Base-by-base conservation (phyloP, 2,888 invertebrate species). In the Allacma fusca region DNA sequence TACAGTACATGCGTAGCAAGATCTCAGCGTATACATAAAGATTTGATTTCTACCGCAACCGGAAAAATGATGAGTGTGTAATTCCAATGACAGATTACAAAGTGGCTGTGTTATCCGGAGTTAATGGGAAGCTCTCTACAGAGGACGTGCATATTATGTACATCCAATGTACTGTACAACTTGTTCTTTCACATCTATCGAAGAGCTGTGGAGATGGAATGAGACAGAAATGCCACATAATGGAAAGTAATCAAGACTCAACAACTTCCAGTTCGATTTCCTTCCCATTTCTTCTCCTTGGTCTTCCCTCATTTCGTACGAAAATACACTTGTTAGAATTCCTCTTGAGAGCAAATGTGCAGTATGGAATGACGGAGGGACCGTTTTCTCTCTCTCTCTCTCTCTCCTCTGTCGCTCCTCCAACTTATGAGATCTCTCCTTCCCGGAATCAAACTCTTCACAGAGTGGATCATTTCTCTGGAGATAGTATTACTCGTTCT, bases 241-340 rank as follows among this genome's bases (percentile, higher is more conserved):
- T 70, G 70, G 70, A 70, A 70, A 70, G 70, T 70, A 70, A 70
- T 70, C 70, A 70, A 73, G 73, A 59, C 59, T 73, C 59, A 62
- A 73, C 59, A 72, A 59, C 71, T 59, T 73, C 34, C 62, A 59
- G 23, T 73, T 62, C 62, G 62, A 73, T 73, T 73, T 73, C 73
- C 62, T 59, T 72, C 71, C 59, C 62, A 23, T 29, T 68, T 24
- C 72, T 62, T 29, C 72, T 44, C 19, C 70, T 44, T 70, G 16
- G n/a, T 68, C 68, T 40, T 26, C 26, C 68, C n/a, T 21, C n/a
- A 12, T 34, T 34, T 68, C 68, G 1, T 34, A 29, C 29, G 19
- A n/a, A 7, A 59, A 59, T 23, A 59, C 59, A 59, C 59, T 59
- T 59, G 59, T 59, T 59, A 59, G 59, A 59, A 59, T 59, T 59